These are phyloP conservation scores for Alaudala cheleensis DNA, from an alignment of 2,113 vertebrate genomes.

Conservation along the genomic window DNA sequence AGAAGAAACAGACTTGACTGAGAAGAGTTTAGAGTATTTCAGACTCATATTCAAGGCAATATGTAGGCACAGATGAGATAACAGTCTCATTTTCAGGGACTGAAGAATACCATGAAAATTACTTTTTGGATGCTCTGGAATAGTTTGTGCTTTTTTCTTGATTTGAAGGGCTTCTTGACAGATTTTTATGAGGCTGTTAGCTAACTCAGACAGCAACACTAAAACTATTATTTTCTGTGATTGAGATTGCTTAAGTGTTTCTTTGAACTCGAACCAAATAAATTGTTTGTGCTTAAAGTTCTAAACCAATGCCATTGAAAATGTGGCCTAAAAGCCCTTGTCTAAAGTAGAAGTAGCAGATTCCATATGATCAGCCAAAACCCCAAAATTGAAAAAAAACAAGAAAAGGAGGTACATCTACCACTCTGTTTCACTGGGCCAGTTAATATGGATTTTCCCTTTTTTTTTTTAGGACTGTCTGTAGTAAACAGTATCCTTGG, in stretches of 20 bases:
- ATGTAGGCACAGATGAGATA: background rate
- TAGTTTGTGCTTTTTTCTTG: background rate
- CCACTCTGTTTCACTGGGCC: background rate
- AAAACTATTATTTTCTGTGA: background rate
- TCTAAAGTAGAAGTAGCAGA: background rate
- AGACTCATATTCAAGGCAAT: background rate
- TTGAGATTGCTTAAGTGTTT: background rate
- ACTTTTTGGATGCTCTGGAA: background rate
- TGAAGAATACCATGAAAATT: background rate
- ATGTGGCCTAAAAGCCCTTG: background rate
- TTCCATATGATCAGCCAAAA: background rate
- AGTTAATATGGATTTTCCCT: background rate
- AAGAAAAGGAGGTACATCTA: background rate
- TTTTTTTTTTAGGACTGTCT: background rate
- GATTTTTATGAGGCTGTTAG: background rate
- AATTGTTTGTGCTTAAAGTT: background rate
- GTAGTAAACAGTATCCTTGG: background rate
- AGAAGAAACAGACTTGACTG: background rate
- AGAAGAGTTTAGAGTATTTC: background rate
- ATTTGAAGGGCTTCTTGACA: background rate
- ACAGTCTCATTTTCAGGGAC: background rate
- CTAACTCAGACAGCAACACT: background rate
- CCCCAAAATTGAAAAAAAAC: background rate
- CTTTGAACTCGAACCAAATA: background rate
- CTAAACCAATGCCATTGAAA: background rate